These are phyloP conservation scores for Scomber scombrus DNA, from an alignment of 2,113 vertebrate species.

Conservation along the genomic window DNA sequence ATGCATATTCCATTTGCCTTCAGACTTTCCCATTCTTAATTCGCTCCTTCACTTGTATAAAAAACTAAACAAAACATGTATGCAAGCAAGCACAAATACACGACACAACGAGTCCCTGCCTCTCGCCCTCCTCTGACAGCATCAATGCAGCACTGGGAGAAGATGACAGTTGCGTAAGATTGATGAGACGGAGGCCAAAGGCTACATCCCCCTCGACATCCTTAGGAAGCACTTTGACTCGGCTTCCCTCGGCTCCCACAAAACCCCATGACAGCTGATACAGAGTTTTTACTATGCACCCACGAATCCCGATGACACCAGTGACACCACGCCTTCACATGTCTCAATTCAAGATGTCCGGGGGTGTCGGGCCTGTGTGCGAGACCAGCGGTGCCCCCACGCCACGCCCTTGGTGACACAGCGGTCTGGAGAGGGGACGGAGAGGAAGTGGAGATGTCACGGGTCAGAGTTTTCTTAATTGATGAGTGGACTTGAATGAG, in stretches of 20 bases:
- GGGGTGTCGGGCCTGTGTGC: slow-evolving; percentile 22
- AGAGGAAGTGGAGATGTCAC: slow-evolving; percentile 81
- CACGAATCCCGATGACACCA: slow-evolving; percentile 54
- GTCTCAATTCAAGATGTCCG: slow-evolving; percentile 69
- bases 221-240: slow-evolving; percentile 78
- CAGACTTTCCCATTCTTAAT: slow-evolving; percentile 2
- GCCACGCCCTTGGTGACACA: slow-evolving; percentile 70
- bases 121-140: slow-evolving; percentile 42
- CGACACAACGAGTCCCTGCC: slow-evolving; percentile 15
- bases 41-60: neutral
- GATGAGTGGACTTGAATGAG: slow-evolving; percentile 72
- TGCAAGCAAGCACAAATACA: slow-evolving; percentile 22
- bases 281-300: slow-evolving; percentile 45
- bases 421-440: slow-evolving; percentile 45
- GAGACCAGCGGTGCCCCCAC: slow-evolving; percentile 6
- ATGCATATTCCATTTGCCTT: slow-evolving; percentile 9
- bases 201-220: slow-evolving; percentile 74
- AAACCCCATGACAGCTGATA: slow-evolving; percentile 73
- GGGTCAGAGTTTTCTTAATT: slow-evolving; percentile 61
- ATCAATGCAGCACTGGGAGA: slow-evolving; percentile 58
- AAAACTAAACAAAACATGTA: slow-evolving; percentile 20
- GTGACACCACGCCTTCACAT: slow-evolving; percentile 55
- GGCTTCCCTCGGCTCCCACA: slow-evolving; percentile 68
- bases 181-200: slow-evolving; percentile 81
- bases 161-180: slow-evolving; percentile 76